Percentiles rank a stretch among this genome's conserved stretches.
These are phyloP conservation scores for Euplagia quadripunctaria DNA, from an alignment of 2,888 invertebrate genomes.

Conservation along the genomic window DNA sequence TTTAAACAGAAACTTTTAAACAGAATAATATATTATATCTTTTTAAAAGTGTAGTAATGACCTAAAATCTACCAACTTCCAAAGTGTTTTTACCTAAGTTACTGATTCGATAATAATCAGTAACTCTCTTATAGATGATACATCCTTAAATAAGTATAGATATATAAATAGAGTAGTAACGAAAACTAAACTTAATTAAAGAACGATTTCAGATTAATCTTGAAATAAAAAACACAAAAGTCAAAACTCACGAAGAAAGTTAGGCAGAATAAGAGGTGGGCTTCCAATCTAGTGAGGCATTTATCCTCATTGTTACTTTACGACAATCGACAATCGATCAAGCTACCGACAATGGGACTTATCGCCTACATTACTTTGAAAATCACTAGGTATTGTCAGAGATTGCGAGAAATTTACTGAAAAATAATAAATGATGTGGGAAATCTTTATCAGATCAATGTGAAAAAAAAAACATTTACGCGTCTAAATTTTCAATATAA, in stretches of 20 bases:
- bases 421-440: slow-evolving; percentile 28
- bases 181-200: no score
- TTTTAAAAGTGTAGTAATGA: no score
- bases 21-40: no score
- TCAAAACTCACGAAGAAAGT: slow-evolving; percentile 38
- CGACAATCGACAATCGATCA: slow-evolving; percentile 76
- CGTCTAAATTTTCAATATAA: no score
- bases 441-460: slow-evolving; percentile 10
- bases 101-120: no score
- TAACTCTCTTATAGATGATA: no score
- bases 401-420: slow-evolving; percentile 43
- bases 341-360: slow-evolving; percentile 69
- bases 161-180: no score
- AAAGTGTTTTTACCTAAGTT: no score
- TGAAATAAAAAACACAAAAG: slow-evolving; percentile 2
- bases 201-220: background rate
- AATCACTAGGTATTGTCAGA: slow-evolving; percentile 60
- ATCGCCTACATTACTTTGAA: slow-evolving; percentile 62
- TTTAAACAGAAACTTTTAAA: no score
- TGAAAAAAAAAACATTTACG: background rate
- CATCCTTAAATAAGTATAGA: no score
- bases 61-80: no score
- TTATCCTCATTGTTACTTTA: slow-evolving; percentile 73
- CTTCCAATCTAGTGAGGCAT: slow-evolving; percentile 74
- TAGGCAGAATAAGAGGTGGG: slow-evolving; percentile 47